Conservation (phyloP, 2,113 vertebrate genomes). For the Campylorhamphus procurvoides region DNA sequence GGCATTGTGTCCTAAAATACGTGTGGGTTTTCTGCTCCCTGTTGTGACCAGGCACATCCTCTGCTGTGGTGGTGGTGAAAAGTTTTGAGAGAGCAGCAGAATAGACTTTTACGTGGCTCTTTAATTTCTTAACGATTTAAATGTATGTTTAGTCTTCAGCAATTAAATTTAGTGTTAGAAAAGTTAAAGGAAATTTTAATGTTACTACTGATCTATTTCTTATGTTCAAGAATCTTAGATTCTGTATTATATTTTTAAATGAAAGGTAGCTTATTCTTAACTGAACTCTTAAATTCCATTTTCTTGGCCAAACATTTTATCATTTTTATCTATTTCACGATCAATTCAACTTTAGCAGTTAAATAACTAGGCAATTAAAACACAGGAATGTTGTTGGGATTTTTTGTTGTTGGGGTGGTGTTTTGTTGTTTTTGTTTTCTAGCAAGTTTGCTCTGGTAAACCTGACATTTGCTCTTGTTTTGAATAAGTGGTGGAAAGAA, state of each 20-base stretch:
- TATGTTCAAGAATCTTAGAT: background rate
- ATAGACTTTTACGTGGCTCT: background rate
- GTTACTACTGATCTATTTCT: background rate
- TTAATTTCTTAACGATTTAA: background rate
- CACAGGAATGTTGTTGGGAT: background rate
- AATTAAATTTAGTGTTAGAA: background rate
- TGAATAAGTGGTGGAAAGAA: background rate
- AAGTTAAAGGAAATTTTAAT: background rate
- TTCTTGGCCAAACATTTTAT: background rate
- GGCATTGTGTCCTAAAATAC: background rate
- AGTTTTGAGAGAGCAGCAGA: background rate
- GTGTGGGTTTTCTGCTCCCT: slow-evolving; percentile 4
- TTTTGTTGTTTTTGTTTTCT: background rate
- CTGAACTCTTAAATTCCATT: background rate
- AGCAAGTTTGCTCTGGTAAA: background rate
- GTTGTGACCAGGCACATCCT: background rate
- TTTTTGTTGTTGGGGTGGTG: background rate
- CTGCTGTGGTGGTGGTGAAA: background rate
- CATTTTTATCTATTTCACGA: background rate
- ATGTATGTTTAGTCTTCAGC: background rate
- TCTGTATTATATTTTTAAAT: background rate
- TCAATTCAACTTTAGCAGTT: background rate
- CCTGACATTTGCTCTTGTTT: background rate
- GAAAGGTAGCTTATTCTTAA: background rate
- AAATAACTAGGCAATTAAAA: background rate